phyloP scores from a whole-genome alignment of 2,113 vertebrate species.

The Toxotes chatareus region DNA sequence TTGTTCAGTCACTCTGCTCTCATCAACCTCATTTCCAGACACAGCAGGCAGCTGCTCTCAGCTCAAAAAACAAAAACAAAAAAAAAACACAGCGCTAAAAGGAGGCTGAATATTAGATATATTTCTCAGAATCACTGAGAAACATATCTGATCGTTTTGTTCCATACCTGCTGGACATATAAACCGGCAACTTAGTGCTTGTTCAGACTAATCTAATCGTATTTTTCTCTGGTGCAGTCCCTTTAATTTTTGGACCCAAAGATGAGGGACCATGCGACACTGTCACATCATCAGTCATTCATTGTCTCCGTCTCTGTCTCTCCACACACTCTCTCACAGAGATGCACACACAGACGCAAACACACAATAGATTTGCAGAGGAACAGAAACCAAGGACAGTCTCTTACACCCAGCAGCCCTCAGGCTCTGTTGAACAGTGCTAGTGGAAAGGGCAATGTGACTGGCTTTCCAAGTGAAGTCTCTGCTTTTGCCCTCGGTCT shows the following conservation, averaged over 20 bases:
- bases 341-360: background rate
- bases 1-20: too few species aligned
- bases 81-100: too few species aligned
- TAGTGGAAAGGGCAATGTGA: constrained; percentile 53
- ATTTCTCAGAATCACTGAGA: too few species aligned
- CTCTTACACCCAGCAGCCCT: constrained; percentile 40
- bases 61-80: too few species aligned
- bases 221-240: constrained; percentile 53
- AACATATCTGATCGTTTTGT: too few species aligned
- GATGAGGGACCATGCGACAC: constrained; percentile 28
- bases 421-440: constrained; percentile 35
- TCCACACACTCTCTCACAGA: background rate
- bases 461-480: constrained; percentile 40
- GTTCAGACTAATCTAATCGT: constrained; percentile 49
- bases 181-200: too few species aligned
- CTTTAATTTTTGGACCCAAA: constrained; percentile 40
- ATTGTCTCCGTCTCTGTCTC: constrained; percentile 12
- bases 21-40: too few species aligned
- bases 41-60: too few species aligned
- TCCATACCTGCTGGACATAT: too few species aligned
- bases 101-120: too few species aligned
- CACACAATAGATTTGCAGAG: constrained; percentile 32
- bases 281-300: constrained; percentile 49
- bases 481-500: constrained; percentile 53
- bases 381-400: constrained; percentile 31